Base-by-base conservation (phyloP, 1,140 invertebrate species). In the Zelostemma sp. region DNA sequence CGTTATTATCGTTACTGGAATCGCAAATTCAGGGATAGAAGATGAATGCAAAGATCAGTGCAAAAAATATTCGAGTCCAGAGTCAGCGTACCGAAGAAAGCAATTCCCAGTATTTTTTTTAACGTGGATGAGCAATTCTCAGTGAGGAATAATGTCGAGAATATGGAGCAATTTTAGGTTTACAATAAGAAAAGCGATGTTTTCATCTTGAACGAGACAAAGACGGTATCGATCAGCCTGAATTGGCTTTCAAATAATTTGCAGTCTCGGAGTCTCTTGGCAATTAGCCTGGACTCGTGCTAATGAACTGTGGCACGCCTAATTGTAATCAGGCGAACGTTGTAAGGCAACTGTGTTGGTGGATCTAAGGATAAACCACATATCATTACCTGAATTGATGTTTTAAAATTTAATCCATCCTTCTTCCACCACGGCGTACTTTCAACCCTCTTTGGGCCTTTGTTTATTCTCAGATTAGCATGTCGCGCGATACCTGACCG, bases 251-350 rank as follows among this genome's bases (percentile, higher is more conserved):
- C 40, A 64, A 68, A 71, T 68, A 71, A 72, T 76, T 74, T 63
- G 60, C 55, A 60, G 51, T 62, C 57, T 33, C 59, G 49, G 55
- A 59, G 64, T 71, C 64, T 64, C 72, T 65, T 38, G 65, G 58
- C 73, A 77, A 75, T 77, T 74, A 74, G 58, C 54, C 60, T 62
- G 70, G 45, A 72, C 66, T 59, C 21, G 33, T 51, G 40, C 66
- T 74, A 73, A 77, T 77, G 75, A 77, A 75, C 75, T 74, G 67
- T 67, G 63, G 48, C 71, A 43, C 69, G 62, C 51, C 65, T 74
- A 73, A 74, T 73, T 77, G 65, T 72, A 74, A 77, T 73, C 72
- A 77, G 43, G 58, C 57, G 45, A 33, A 47, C 47, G 54, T 46
- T 50, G 58, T 60, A 66, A 54, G 59, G 51, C 49, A 50, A 9